Conservation (phyloP, 2,888 invertebrate genomes). For the Microctonus aethiopoides region DNA sequence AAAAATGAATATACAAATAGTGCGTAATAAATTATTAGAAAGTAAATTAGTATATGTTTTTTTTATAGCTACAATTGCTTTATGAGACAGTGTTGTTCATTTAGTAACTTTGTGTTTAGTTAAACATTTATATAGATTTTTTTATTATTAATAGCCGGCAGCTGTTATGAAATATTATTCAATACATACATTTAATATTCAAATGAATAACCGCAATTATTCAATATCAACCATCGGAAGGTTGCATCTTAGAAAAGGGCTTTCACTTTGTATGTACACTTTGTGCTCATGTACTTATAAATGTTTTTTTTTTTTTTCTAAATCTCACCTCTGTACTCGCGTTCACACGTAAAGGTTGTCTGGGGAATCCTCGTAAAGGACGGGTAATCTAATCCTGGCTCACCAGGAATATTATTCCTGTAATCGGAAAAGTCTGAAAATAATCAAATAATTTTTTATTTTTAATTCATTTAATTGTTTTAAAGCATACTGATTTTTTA, state of each 20-base stretch:
- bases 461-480: no score
- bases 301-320: neutral
- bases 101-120: neutral
- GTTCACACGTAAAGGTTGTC: slow-evolving; percentile 74
- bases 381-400: slow-evolving; percentile 76
- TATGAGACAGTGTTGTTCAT: neutral
- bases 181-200: neutral
- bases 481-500: neutral
- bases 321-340: slow-evolving; percentile 71
- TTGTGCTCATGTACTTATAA: neutral
- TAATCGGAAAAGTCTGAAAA: slow-evolving; percentile 69
- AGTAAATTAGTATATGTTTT: neutral
- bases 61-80: neutral
- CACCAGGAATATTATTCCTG: slow-evolving; percentile 74
- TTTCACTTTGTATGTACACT: neutral
- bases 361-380: slow-evolving; percentile 72
- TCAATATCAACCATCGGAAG: slow-evolving; percentile 1
- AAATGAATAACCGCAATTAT: neutral
- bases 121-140: neutral
- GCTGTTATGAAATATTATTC: neutral
- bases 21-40: neutral
- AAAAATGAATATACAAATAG: neutral
- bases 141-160: no score
- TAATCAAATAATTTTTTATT: slow-evolving; percentile 19
- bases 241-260: neutral